A percentile compares a stretch with the other conserved stretches of the same genome.
These are phyloP conservation scores for Crioceris asparagi DNA, from an alignment of 2,888 invertebrate species.

Conservation along the genomic window DNA sequence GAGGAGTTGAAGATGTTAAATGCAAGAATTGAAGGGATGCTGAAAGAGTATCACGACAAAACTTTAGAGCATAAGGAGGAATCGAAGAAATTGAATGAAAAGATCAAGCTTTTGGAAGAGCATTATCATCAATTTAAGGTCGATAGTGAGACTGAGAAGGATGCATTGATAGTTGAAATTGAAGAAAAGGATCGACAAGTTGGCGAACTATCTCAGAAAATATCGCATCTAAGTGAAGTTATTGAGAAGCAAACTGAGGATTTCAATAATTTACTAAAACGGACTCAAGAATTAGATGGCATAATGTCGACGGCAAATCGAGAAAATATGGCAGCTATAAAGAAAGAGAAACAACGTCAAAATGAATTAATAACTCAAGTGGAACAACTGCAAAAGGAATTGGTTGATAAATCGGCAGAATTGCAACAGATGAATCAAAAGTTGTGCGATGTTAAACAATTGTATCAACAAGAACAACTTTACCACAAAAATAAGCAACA, in stretches of 20 bases:
- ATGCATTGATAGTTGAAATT: conserved; percentile 7
- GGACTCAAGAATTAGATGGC: conserved; percentile 12
- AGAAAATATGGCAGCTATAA: conserved; percentile 12
- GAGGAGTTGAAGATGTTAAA: neutral
- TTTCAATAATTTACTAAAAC: conserved; percentile 16
- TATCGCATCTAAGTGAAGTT: conserved; percentile 7
- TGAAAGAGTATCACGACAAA: neutral
- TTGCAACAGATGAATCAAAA: conserved; percentile 2
- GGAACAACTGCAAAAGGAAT: conserved; percentile 12
- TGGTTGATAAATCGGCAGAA: conserved; percentile 10
- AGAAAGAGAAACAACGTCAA: conserved; percentile 17
- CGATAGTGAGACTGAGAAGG: no score
- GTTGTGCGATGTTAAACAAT: conserved; percentile 1
- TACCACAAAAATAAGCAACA: neutral
- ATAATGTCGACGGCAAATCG: conserved; percentile 10
- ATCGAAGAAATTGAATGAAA: conserved; percentile 4
- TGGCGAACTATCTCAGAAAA: conserved; percentile 8
- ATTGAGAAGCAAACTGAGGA: conserved; percentile 16
- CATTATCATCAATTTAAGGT: no score
- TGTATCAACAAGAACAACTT: neutral
- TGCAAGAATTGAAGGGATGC: neutral
- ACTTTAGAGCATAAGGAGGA: conserved; percentile 1
- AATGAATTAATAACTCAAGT: conserved; percentile 13
- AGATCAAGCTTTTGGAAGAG: no score
- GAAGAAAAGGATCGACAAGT: conserved; percentile 12